Evolutionary conservation across 2,888 invertebrate species (phyloP).

Genomic region (Agonopterix alstromeriana): DNA sequence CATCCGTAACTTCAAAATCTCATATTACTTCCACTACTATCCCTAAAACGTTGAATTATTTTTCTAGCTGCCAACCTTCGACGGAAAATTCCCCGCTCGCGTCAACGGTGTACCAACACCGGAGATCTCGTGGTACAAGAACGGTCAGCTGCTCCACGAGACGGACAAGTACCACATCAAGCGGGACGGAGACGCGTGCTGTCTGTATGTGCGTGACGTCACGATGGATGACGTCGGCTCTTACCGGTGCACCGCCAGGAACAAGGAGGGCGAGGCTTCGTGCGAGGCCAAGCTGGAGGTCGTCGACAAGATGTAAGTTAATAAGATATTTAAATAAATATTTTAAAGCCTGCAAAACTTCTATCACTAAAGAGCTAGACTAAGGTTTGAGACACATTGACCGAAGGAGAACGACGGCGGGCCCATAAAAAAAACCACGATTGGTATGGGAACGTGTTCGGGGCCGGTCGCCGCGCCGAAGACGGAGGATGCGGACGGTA

Average conservation of each 20-base stretch:
- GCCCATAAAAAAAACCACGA: too few species aligned
- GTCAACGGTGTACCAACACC: constrained; percentile 89
- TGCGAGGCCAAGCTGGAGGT: constrained; percentile 86
- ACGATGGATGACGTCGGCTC: constrained; percentile 81
- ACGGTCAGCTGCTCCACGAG: constrained; percentile 83
- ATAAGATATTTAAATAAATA: too few species aligned
- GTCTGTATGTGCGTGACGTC: constrained; percentile 84
- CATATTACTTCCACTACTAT: not conserved
- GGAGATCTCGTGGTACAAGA: constrained; percentile 91
- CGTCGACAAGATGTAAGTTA: constrained; percentile 89
- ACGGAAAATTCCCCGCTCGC: constrained; percentile 89
- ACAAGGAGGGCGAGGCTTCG: constrained; percentile 86
- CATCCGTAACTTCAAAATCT: too few species aligned
- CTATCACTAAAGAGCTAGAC: too few species aligned
- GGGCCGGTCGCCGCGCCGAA: too few species aligned
- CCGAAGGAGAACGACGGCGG: too few species aligned
- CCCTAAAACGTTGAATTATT: not conserved
- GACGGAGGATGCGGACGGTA: too few species aligned
- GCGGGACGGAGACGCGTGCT: constrained; percentile 87
- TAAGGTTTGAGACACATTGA: too few species aligned
- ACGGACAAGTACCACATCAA: constrained; percentile 84
- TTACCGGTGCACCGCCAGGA: constrained; percentile 87
- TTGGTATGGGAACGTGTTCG: too few species aligned
- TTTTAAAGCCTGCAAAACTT: too few species aligned
- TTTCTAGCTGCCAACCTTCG: constrained; percentile 82